Evolutionary conservation across 2,113 vertebrate genomes (phyloP).

Genomic region (Trichechus manatus): DNA sequence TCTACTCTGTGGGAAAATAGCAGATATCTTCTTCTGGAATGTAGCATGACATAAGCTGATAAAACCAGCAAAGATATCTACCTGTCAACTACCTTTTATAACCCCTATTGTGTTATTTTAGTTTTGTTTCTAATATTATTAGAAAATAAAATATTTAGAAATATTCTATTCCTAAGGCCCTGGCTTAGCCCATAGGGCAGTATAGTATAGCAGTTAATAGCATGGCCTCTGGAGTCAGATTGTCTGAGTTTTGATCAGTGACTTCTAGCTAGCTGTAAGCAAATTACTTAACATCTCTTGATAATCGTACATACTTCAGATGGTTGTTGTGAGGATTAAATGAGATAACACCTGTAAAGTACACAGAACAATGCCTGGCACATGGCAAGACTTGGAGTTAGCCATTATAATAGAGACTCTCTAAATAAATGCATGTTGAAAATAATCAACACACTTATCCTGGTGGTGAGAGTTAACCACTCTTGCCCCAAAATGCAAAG

Average conservation of each 20-base stretch:
- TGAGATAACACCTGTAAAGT: slow-evolving; percentile 36
- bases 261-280: background rate
- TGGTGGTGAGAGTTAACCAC: background rate
- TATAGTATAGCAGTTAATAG: background rate
- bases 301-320: background rate
- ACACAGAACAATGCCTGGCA: slow-evolving; percentile 28
- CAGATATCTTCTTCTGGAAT: background rate
- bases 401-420: background rate
- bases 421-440: slow-evolving; percentile 15
- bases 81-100: background rate
- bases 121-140: slow-evolving; percentile 39
- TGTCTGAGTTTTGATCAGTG: background rate
- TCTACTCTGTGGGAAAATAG: background rate
- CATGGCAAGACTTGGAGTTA: background rate
- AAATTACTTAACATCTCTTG: background rate
- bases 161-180: background rate
- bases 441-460: slow-evolving; percentile 28
- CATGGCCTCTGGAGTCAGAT: background rate
- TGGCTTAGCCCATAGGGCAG: background rate
- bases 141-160: slow-evolving; percentile 32
- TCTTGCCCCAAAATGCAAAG: background rate
- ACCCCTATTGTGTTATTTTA: background rate
- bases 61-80: slow-evolving; percentile 3
- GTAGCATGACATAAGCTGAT: background rate
- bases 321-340: slow-evolving; percentile 37